A percentile compares a stretch with the other conserved stretches of the same genome.
Conservation (phyloP, 1,140 invertebrate species). For the Saxidomus purpurata region DNA sequence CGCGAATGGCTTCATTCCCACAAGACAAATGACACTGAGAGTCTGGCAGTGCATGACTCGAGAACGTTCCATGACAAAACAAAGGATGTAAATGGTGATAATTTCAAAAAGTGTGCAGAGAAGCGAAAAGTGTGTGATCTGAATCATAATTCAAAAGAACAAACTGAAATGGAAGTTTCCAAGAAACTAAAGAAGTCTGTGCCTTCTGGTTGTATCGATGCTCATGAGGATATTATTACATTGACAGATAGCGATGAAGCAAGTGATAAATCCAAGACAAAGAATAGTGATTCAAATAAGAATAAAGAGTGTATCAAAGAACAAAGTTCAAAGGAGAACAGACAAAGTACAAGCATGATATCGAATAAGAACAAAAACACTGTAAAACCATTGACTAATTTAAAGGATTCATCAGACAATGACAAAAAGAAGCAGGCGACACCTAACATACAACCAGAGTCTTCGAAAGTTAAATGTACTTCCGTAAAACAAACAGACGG, state of each 20-base stretch:
- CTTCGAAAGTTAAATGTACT: not conserved
- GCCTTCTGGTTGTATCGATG: not conserved
- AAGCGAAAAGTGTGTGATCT: constrained; percentile 34
- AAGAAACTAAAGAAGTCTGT: constrained; percentile 23
- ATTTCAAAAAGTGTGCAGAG: not conserved
- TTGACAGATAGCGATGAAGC: constrained; percentile 14
- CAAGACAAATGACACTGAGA: not conserved
- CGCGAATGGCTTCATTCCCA: not conserved
- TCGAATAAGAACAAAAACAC: constrained; percentile 22
- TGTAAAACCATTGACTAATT: not conserved
- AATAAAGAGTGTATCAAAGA: not conserved
- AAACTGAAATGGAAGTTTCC: constrained; percentile 15
- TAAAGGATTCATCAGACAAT: not conserved
- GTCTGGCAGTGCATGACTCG: not conserved
- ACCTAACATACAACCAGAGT: not conserved
- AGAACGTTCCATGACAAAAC: not conserved
- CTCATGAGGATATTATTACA: not conserved
- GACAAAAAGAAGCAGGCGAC: constrained; percentile 14
- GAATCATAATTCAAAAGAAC: constrained; percentile 46
- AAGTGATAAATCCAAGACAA: not conserved
- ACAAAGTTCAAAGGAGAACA: not conserved
- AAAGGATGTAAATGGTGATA: not conserved
- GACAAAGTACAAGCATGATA: constrained; percentile 8
- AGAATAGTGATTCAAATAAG: constrained; percentile 3
- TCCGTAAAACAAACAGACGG: not conserved